A percentile compares a stretch with the other conserved stretches of the same genome.
These are phyloP conservation scores for Stigmatopora argus DNA, from an alignment of 2,113 vertebrate genomes.

Conservation along the genomic window DNA sequence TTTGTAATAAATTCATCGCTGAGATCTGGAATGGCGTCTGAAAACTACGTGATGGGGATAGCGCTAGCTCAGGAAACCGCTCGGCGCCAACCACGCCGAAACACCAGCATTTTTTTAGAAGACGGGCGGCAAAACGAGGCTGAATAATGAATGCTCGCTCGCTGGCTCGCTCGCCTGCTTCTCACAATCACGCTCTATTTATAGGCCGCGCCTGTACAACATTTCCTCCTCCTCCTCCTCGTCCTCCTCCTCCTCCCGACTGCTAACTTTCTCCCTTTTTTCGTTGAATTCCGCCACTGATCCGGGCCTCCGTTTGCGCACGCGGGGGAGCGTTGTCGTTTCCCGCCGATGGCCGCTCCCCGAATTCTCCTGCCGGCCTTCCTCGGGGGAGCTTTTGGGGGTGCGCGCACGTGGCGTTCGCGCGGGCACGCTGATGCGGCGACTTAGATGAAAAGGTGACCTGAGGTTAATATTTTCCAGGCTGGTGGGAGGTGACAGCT, in stretches of 20 bases:
- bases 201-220: slow-evolving; percentile 40
- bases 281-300: slow-evolving; percentile 51
- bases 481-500: slow-evolving; percentile 53
- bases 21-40: no score
- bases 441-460: slow-evolving; percentile 50
- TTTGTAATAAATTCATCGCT: no score
- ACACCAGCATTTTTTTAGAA: not conserved
- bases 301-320: slow-evolving; percentile 53
- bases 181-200: slow-evolving; percentile 54
- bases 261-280: slow-evolving; percentile 49
- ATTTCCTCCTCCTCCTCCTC: slow-evolving; percentile 39
- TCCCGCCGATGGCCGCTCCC: slow-evolving; percentile 59
- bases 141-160: slow-evolving; percentile 55
- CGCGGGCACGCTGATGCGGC: slow-evolving; percentile 32
- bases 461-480: slow-evolving; percentile 62
- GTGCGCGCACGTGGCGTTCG: slow-evolving; percentile 19
- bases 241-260: slow-evolving; percentile 31
- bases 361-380: slow-evolving; percentile 48
- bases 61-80: no score
- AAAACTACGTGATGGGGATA: no score
- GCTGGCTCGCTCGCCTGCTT: slow-evolving; percentile 30
- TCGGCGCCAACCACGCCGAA: no score
- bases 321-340: slow-evolving; percentile 60
- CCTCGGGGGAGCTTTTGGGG: slow-evolving; percentile 16
- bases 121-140: slow-evolving; percentile 39